These are phyloP conservation scores for Platorchestia sp. DNA, from an alignment of 1,140 invertebrate species.

Conservation along the genomic window DNA sequence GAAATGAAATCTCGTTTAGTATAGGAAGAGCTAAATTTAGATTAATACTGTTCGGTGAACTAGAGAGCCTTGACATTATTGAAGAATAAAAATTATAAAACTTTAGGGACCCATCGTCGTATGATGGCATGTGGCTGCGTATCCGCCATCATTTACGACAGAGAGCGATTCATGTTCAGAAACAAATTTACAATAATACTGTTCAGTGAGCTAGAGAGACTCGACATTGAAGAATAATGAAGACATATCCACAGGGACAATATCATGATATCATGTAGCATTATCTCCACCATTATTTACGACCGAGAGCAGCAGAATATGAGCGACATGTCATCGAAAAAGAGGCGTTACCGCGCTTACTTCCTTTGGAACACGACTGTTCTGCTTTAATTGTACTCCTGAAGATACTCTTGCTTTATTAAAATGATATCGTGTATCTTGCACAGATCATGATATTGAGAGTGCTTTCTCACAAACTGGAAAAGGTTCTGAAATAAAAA, in stretches of 20 bases:
- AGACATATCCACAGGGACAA: no score
- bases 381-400: not conserved
- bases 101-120: not conserved
- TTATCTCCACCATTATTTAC: no score
- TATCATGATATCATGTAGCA: no score
- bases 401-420: not conserved
- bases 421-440: not conserved
- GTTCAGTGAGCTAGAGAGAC: not conserved
- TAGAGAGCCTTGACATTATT: not conserved
- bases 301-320: no score
- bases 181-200: not conserved
- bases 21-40: not conserved
- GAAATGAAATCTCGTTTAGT: not conserved
- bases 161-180: no score
- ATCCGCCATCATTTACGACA: no score
- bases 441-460: not conserved
- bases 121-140: no score
- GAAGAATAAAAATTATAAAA: not conserved
- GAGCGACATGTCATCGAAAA: no score
- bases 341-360: not conserved
- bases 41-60: not conserved
- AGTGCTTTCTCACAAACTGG: not conserved
- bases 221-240: not conserved
- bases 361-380: not conserved
- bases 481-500: no score